Conservation (phyloP, 2,797 vertebrate species). For the Huso huso region DNA sequence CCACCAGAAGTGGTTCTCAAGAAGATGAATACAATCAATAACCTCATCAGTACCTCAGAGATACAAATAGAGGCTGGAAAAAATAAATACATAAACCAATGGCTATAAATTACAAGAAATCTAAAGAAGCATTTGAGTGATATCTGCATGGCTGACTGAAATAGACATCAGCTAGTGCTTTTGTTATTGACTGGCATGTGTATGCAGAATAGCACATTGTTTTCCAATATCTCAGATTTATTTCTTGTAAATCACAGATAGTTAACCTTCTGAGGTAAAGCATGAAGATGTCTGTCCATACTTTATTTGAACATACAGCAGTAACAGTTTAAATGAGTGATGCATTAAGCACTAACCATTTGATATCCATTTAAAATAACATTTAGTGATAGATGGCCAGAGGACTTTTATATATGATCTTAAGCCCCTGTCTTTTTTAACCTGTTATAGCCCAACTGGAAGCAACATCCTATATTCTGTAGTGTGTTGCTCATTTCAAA, state of each 20-base stretch:
- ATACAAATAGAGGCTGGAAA: not conserved
- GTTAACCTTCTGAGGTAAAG: not conserved
- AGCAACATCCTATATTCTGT: no score
- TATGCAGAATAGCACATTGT: no score
- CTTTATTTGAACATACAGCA: not conserved
- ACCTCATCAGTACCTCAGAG: not conserved
- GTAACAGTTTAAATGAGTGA: not conserved
- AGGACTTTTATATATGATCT: no score
- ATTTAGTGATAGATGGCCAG: not conserved
- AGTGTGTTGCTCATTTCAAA: no score
- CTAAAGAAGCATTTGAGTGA: not conserved
- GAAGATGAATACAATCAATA: not conserved
- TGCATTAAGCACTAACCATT: not conserved
- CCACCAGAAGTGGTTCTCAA: not conserved
- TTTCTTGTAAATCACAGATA: not conserved
- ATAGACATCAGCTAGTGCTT: not conserved
- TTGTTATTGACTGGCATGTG: not conserved
- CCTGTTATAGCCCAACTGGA: no score
- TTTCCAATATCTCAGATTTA: not conserved
- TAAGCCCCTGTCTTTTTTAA: no score
- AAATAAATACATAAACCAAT: not conserved
- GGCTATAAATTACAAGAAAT: not conserved
- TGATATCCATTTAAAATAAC: not conserved
- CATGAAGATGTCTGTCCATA: not conserved
- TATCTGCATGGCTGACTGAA: not conserved